Evolutionary conservation across 1,140 invertebrate species (phyloP).

Genomic region (Caenorhabditis briggsae): DNA sequence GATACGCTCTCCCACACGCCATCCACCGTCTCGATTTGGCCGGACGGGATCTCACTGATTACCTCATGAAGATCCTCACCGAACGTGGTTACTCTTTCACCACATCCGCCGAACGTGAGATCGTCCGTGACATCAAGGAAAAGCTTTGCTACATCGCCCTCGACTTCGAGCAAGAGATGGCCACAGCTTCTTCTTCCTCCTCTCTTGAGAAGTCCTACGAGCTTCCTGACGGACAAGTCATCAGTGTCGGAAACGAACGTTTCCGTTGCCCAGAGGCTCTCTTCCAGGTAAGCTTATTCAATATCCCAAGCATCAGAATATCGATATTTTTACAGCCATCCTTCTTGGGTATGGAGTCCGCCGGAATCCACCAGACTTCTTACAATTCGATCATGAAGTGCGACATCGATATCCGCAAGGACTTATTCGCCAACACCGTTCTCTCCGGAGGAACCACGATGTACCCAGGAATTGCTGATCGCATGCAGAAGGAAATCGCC

Average conservation of each 20-base stretch:
- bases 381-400: too few species aligned
- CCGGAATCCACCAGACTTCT: too few species aligned
- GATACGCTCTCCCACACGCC: conserved; percentile 70
- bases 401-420: too few species aligned
- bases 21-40: conserved; percentile 83
- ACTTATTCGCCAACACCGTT: too few species aligned
- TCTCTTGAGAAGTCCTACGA: conserved; percentile 80
- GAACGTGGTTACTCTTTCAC: conserved; percentile 75
- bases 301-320: too few species aligned
- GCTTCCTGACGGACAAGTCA: conserved; percentile 79
- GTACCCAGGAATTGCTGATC: background rate
- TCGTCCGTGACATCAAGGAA: conserved; percentile 89
- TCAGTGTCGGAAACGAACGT: conserved; percentile 79
- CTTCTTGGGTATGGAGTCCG: too few species aligned
- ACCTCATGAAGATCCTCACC: conserved; percentile 79
- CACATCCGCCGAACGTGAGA: conserved; percentile 86
- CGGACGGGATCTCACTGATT: conserved; percentile 64
- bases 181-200: conserved; percentile 84
- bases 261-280: conserved; percentile 79
- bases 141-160: conserved; percentile 84
- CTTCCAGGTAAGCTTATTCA: conserved; percentile 83
- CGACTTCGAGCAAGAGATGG: conserved; percentile 95
- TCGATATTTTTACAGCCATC: too few species aligned
- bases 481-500: conserved; percentile 81
- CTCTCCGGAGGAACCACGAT: too few species aligned